phyloP scores from a whole-genome alignment of 1,140 invertebrate genomes.

The Anagrus nilaparvatae region DNA sequence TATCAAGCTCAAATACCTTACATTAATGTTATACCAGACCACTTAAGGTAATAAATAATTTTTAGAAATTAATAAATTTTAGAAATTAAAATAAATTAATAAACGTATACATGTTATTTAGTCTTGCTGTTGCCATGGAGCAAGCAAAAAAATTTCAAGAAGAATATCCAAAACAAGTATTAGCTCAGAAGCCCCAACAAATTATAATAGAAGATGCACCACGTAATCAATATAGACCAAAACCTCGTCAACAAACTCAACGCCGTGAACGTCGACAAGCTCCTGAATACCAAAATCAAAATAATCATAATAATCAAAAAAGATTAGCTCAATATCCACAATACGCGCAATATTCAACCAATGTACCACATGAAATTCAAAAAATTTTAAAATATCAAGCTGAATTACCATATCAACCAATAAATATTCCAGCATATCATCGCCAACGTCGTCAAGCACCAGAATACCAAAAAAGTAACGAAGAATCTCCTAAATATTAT shows the following conservation, averaged over 20 bases:
- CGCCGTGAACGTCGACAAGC: constrained; percentile 6
- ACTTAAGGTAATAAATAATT: constrained; percentile 37
- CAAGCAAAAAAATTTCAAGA: constrained; percentile 22
- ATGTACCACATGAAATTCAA: background rate
- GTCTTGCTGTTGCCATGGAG: constrained; percentile 18
- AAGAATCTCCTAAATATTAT: no score
- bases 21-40: constrained; percentile 36
- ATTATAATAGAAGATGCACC: constrained; percentile 14
- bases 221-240: constrained; percentile 17
- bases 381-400: background rate
- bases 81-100: background rate
- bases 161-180: constrained; percentile 25
- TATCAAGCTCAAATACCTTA: constrained; percentile 39
- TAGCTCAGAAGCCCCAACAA: constrained; percentile 13
- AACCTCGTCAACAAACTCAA: constrained; percentile 8
- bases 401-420: no score
- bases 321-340: background rate
- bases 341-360: background rate
- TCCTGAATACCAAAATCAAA: background rate
- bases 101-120: no score
- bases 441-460: constrained; percentile 1
- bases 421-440: no score
- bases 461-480: no score
- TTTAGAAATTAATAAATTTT: constrained; percentile 1
- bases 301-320: background rate